Evolutionary conservation across 2,888 invertebrate genomes (phyloP).

Genomic region (Megamerina dolium): DNA sequence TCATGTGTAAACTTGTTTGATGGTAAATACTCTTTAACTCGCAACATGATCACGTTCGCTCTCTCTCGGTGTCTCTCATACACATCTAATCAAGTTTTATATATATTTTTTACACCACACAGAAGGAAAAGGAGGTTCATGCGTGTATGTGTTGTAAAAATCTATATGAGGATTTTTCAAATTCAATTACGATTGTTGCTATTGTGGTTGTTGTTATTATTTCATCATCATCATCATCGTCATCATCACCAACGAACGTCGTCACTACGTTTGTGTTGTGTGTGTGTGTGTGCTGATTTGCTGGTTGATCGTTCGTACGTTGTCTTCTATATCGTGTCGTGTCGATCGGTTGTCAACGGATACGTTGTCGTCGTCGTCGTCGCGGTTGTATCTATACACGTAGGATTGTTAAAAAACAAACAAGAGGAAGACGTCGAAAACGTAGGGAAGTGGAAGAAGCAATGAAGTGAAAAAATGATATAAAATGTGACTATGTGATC

Average conservation of each 20-base stretch:
- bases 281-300: slow-evolving; percentile 20
- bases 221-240: slow-evolving; percentile 1
- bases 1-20: not conserved
- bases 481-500: slow-evolving; percentile 16
- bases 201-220: not conserved
- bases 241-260: too few relatives aligned
- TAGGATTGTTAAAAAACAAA: slow-evolving; percentile 12
- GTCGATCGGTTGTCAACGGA: not conserved
- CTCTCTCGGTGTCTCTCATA: too few relatives aligned
- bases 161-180: too few relatives aligned
- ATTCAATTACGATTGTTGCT: slow-evolving; percentile 1
- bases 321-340: not conserved
- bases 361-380: slow-evolving; percentile 6
- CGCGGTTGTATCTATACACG: slow-evolving; percentile 5
- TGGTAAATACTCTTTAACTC: too few relatives aligned
- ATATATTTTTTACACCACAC: too few relatives aligned
- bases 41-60: too few relatives aligned
- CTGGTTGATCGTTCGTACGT: slow-evolving; percentile 11
- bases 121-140: slow-evolving; percentile 5
- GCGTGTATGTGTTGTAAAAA: too few relatives aligned
- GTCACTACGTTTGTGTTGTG: too few relatives aligned
- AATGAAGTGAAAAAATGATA: too few relatives aligned
- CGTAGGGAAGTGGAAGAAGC: too few relatives aligned
- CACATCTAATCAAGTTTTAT: too few relatives aligned
- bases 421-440: too few relatives aligned